Base-by-base conservation (phyloP, 1,140 invertebrate genomes). In the Globodera rostochiensis region DNA sequence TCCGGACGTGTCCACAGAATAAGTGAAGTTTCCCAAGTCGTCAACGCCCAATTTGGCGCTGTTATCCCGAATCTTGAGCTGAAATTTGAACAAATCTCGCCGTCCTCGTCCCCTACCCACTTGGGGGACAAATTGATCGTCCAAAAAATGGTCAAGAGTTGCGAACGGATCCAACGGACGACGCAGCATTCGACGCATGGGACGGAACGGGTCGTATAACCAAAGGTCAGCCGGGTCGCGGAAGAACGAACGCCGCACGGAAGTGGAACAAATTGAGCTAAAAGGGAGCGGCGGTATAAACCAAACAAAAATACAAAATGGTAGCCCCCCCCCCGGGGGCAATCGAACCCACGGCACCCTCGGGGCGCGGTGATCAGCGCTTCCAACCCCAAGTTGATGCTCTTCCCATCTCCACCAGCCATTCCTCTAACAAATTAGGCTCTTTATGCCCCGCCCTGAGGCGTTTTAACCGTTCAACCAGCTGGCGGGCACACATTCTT, bases 1-100 rank as follows among this genome's bases (percentile, higher is more conserved):
- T 8, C 74, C 74, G 45, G 74, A 50, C n/a, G 64, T 77, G 74
- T 64, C 74, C 53, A 77, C 74, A 5, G 53, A 50, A 36, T 77
- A 77, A 6, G 74, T 77, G 19, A 77, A 25, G 15, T 53, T 45
- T 15, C 74, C 74, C 53, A 19, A 19, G 15, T 60, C 53, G 21
- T 77, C 74, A 5, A 77, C 25, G n/a, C 53, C 64, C 74, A 77
- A 47, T 60, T 77, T 60, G 25, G 74, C 74, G 0, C 49, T 11
- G 25, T 77, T 60, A 19, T 77, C 74, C 4, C 74, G 74, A n/a
- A 77, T 19, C 74, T 77, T 6, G 6, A 45, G 66, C 7, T 13
- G 6, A 71, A 71, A 45, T 71, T 9, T 71, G 3, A 15, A 71
- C 19, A 45, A 45, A 25, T 71, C 36, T 71, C 13, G 11, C 11